These are phyloP conservation scores for Threskiornis aethiopicus DNA, from an alignment of 2,797 vertebrate species.

Conservation along the genomic window DNA sequence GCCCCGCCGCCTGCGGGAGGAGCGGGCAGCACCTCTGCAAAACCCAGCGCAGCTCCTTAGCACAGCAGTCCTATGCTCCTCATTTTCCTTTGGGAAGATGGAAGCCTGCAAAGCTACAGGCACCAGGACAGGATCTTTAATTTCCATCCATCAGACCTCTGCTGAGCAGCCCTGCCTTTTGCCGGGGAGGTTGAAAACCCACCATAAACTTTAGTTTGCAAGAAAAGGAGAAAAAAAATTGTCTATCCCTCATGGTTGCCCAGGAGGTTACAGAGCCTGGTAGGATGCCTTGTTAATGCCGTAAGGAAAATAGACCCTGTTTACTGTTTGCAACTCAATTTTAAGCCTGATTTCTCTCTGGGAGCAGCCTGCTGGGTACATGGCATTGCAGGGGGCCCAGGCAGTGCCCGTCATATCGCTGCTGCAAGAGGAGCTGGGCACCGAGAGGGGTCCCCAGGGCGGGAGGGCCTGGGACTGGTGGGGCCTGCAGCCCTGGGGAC, in stretches of 20 bases:
- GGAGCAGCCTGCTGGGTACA: not conserved
- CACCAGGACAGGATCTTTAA: not conserved
- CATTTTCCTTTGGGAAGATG: accelerated
- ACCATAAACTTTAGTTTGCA: accelerated
- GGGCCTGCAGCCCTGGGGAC: not conserved
- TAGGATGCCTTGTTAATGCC: too few species aligned
- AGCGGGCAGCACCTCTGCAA: not conserved
- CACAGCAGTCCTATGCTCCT: accelerated
- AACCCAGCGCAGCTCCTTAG: not conserved
- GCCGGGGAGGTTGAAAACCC: accelerated
- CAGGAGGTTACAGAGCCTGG: not conserved
- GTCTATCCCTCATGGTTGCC: not conserved
- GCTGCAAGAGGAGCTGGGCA: not conserved
- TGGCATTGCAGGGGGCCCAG: accelerated
- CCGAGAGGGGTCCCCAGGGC: not conserved
- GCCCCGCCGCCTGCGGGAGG: accelerated
- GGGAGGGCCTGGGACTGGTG: not conserved
- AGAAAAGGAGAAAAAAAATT: not conserved
- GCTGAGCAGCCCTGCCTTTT: not conserved
- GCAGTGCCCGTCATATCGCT: accelerated
- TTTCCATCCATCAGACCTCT: not conserved
- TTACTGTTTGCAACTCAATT: not conserved
- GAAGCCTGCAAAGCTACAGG: not conserved
- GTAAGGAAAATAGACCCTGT: not conserved
- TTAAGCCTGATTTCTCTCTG: not conserved